Percentiles rank a stretch among this genome's conserved stretches.
Conservation (phyloP, 2,888 invertebrate species). For the Drosophila recens region DNA sequence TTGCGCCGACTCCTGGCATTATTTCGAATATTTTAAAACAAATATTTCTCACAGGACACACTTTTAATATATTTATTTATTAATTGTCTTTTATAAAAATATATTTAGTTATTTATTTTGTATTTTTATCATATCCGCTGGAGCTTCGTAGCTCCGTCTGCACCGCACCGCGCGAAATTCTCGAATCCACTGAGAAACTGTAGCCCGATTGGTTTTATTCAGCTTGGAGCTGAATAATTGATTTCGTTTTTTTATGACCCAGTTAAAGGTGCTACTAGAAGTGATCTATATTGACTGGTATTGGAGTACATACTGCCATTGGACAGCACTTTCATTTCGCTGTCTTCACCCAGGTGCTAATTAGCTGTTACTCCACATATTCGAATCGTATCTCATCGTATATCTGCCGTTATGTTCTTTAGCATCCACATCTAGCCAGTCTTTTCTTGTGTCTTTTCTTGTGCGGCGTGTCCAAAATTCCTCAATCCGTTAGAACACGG, state of each 20-base stretch:
- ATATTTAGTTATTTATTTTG: conserved; percentile 1
- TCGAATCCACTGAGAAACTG: conserved; percentile 50
- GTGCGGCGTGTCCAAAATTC: conserved; percentile 23
- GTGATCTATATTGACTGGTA: conserved; percentile 65
- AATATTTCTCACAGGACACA: conserved; percentile 47
- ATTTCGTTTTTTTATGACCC: conserved; percentile 79
- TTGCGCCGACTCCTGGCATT: conserved; percentile 48
- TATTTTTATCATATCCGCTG: conserved; percentile 51
- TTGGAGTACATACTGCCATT: conserved; percentile 9
- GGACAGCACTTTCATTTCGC: conserved; percentile 75
- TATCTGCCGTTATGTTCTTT: conserved; percentile 70
- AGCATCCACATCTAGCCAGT: conserved; percentile 23
- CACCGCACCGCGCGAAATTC: conserved; percentile 54
- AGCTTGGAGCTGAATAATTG: conserved; percentile 36
- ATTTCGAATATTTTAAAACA: conserved; percentile 12
- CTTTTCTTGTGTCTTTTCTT: not conserved
- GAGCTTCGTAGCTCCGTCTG: conserved; percentile 50
- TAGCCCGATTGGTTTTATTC: conserved; percentile 67
- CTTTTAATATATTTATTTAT: not conserved
- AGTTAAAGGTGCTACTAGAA: conserved; percentile 78
- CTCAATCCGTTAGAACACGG: conserved; percentile 9
- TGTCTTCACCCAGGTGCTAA: conserved; percentile 66
- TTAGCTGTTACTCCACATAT: conserved; percentile 78
- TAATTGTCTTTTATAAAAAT: not conserved
- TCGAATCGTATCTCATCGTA: conserved; percentile 17